Percentiles rank a stretch among this genome's conserved stretches.
phyloP scores from a whole-genome alignment of 2,888 invertebrate species.

The Dynastes tityus region DNA sequence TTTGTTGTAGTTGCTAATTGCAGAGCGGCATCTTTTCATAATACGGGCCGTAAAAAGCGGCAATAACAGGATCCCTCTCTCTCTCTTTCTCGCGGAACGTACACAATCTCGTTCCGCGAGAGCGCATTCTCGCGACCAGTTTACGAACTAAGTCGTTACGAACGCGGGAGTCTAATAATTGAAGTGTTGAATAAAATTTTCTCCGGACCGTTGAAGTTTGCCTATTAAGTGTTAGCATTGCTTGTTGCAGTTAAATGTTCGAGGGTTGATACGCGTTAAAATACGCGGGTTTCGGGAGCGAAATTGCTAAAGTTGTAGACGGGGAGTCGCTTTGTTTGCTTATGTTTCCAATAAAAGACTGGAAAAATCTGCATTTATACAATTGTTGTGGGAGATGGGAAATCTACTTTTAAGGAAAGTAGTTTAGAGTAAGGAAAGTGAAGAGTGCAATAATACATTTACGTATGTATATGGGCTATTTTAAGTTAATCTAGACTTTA shows the following conservation, averaged over 20 bases:
- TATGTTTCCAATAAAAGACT: background rate
- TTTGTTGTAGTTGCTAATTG: conserved; percentile 33
- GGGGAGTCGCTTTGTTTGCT: conserved; percentile 9
- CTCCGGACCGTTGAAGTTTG: conserved; percentile 46
- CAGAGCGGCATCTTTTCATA: conserved; percentile 31
- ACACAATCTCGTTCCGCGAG: conserved; percentile 37
- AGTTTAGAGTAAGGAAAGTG: no score
- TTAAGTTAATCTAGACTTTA: no score
- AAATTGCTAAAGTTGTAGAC: conserved; percentile 31
- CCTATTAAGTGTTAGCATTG: conserved; percentile 44
- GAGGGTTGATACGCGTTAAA: conserved; percentile 25
- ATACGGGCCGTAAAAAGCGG: conserved; percentile 26
- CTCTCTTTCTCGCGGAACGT: background rate
- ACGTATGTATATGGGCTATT: no score
- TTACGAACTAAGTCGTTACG: conserved; percentile 42
- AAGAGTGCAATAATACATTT: no score
- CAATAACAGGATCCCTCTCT: conserved; percentile 22
- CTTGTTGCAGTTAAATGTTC: conserved; percentile 31
- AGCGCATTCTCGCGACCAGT: conserved; percentile 40
- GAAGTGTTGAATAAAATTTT: conserved; percentile 47
- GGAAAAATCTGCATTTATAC: conserved; percentile 1
- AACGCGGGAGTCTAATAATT: conserved; percentile 31
- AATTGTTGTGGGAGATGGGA: background rate
- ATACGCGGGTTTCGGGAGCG: background rate
- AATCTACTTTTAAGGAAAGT: no score